Conservation (phyloP, 2,888 invertebrate genomes). For the Catocala fraxini region DNA sequence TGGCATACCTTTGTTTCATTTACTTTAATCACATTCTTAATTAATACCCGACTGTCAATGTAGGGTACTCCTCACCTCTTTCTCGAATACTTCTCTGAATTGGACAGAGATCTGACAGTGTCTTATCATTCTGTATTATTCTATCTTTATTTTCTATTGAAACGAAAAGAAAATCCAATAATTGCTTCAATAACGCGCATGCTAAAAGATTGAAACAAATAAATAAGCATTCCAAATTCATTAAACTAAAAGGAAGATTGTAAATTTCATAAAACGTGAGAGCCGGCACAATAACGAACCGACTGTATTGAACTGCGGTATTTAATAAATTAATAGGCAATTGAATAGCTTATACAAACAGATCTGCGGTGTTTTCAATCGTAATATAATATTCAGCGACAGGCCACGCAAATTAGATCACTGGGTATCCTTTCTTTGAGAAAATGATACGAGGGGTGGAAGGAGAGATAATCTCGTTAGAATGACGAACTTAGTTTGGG, state of each 20-base stretch:
- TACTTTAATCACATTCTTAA: too few species aligned
- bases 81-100: too few species aligned
- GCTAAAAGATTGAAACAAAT: conserved; percentile 1
- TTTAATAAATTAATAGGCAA: conserved; percentile 1
- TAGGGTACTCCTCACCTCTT: too few species aligned
- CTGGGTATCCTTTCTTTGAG: conserved; percentile 50
- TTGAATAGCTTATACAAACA: conserved; percentile 9
- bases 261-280: not conserved
- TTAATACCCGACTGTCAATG: too few species aligned
- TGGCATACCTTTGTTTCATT: too few species aligned
- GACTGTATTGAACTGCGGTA: not conserved
- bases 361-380: conserved; percentile 8
- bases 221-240: not conserved
- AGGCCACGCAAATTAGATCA: conserved; percentile 50
- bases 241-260: not conserved
- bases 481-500: conserved; percentile 57
- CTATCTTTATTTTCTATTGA: not conserved
- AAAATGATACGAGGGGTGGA: conserved; percentile 46
- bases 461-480: conserved; percentile 55
- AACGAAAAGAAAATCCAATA: not conserved
- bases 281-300: too few species aligned
- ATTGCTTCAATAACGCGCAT: not conserved
- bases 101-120: too few species aligned
- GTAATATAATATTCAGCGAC: conserved; percentile 36
- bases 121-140: not conserved